A percentile compares a stretch with the other conserved stretches of the same genome.
Evolutionary conservation across 2,113 vertebrate species (phyloP).

Genomic region (sheep (Ovis aries)): DNA sequence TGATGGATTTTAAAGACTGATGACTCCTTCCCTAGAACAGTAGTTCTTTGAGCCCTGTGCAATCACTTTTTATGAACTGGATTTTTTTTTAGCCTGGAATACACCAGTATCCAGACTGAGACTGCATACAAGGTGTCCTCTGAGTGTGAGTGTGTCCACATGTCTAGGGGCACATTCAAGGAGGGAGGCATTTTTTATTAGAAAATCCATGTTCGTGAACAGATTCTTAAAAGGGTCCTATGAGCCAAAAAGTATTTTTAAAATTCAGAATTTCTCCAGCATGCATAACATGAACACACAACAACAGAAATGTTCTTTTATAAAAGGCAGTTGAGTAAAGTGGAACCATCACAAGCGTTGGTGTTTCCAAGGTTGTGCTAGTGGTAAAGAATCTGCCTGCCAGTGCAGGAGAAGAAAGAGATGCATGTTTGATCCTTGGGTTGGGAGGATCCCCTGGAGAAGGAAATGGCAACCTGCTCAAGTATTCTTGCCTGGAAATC

Average conservation of each 20-base stretch:
- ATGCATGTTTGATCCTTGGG: not conserved
- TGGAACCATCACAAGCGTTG: not conserved
- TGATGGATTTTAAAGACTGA: not conserved
- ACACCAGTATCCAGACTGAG: not conserved
- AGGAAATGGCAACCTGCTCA: not conserved
- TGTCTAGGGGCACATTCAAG: not conserved
- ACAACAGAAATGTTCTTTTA: not conserved
- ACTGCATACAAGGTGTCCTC: not conserved
- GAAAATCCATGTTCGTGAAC: not conserved
- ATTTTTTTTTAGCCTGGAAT: not conserved
- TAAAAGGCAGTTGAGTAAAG: not conserved
- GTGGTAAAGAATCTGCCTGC: not conserved
- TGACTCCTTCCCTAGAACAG: not conserved
- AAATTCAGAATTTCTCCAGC: not conserved
- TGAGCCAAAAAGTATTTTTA: not conserved
- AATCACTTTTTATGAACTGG: not conserved
- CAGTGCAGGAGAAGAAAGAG: not conserved
- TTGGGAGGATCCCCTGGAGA: not conserved
- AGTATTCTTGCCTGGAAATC: not conserved
- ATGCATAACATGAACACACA: not conserved
- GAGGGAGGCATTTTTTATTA: not conserved
- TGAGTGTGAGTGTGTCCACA: not conserved
- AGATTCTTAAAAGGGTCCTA: not conserved
- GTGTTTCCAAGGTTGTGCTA: not conserved
- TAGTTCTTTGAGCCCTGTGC: not conserved